A percentile compares a stretch with the other conserved stretches of the same genome.
phyloP scores from a whole-genome alignment of 1,140 invertebrate species.

The Atopsyche davidsoni region DNA sequence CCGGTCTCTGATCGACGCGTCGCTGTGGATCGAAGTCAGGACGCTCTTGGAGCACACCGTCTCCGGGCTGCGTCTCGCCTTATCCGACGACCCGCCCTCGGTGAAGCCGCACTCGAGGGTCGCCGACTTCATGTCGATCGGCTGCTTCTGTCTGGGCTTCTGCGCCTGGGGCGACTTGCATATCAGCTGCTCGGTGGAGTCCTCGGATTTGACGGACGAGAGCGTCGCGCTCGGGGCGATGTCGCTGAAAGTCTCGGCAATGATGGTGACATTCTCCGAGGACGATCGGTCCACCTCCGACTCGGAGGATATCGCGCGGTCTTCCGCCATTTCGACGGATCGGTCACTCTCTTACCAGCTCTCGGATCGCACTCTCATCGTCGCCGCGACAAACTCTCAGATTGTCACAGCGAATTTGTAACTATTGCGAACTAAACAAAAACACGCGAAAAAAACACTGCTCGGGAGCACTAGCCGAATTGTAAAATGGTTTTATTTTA shows the following conservation, averaged over 20 bases:
- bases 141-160: constrained; percentile 33
- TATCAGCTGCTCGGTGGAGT: constrained; percentile 51
- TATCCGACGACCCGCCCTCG: constrained; percentile 18
- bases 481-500: neutral
- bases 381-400: neutral
- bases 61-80: constrained; percentile 23
- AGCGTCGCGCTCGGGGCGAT: constrained; percentile 37
- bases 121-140: constrained; percentile 36
- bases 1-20: constrained; percentile 23
- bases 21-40: constrained; percentile 36
- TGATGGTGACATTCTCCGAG: constrained; percentile 34
- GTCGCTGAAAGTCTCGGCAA: constrained; percentile 34
- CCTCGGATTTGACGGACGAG: constrained; percentile 44
- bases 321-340: constrained; percentile 25
- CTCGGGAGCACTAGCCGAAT: neutral
- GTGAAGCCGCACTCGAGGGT: constrained; percentile 24
- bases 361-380: constrained; percentile 6
- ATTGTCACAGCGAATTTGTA: constrained; percentile 2
- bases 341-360: constrained; percentile 4
- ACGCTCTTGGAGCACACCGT: constrained; percentile 36
- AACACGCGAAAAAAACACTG: neutral
- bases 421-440: neutral
- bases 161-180: constrained; percentile 50
- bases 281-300: constrained; percentile 27
- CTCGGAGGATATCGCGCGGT: constrained; percentile 15